Conservation (phyloP, 2,113 vertebrate species). For the Oxygymnocypris stewartii region DNA sequence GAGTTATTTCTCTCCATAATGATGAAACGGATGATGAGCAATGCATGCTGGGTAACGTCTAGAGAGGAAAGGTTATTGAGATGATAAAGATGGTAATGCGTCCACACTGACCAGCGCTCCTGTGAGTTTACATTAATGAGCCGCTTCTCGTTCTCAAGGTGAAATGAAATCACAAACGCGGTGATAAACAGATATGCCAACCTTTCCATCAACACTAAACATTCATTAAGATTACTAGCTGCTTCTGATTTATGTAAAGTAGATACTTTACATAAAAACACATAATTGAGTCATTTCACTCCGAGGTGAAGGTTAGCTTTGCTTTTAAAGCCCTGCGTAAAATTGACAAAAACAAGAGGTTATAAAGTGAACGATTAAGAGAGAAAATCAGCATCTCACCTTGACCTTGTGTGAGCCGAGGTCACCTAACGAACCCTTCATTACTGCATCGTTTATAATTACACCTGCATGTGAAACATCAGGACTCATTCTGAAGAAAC, state of each 20-base stretch:
- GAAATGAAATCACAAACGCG: background rate
- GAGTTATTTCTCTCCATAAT: background rate
- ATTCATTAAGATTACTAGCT: background rate
- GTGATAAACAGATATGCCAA: background rate
- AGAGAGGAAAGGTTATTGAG: conserved; percentile 3
- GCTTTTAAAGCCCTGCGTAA: background rate
- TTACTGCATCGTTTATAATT: background rate
- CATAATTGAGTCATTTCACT: background rate
- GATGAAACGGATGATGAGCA: background rate
- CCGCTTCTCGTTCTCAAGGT: conserved; percentile 19
- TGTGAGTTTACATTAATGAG: conserved; percentile 42
- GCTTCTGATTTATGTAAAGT: background rate
- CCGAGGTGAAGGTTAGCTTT: background rate
- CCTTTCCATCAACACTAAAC: background rate
- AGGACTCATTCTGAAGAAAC: background rate
- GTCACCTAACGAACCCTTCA: background rate
- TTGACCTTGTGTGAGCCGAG: background rate
- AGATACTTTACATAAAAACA: no score
- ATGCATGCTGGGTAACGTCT: background rate
- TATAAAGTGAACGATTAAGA: background rate
- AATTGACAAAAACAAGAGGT: background rate
- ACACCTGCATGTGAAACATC: background rate
- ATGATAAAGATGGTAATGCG: conserved; percentile 1
- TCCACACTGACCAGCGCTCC: background rate
- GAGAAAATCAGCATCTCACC: background rate